Percentiles rank a stretch among this genome's conserved stretches.
Conservation (phyloP, 2,113 vertebrate species). For the Pelmatolapia mariae region DNA sequence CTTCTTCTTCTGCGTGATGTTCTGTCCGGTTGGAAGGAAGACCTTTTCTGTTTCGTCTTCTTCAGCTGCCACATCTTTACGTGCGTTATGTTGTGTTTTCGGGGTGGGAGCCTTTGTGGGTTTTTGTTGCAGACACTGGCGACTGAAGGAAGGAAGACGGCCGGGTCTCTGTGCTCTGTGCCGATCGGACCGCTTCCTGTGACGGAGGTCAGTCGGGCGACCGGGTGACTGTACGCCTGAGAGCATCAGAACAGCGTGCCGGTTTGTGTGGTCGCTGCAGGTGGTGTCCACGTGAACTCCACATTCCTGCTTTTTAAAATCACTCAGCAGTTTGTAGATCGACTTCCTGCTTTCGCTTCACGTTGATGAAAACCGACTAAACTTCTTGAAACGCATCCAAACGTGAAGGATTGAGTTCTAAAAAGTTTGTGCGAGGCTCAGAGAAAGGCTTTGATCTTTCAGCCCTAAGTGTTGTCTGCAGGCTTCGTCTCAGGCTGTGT, state of each 20-base stretch:
- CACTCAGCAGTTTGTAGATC: background rate
- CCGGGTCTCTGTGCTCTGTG: background rate
- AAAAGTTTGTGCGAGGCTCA: background rate
- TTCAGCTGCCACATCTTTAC: background rate
- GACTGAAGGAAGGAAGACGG: background rate
- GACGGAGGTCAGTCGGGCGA: background rate
- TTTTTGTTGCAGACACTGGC: slow-evolving; percentile 4
- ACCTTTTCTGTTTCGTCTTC: background rate
- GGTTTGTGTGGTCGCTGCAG: background rate
- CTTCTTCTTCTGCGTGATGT: slow-evolving; percentile 7
- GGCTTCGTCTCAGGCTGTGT: background rate
- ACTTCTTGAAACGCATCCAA: background rate
- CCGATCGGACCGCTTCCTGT: background rate
- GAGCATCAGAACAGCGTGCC: background rate
- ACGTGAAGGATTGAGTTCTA: background rate
- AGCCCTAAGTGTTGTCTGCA: background rate
- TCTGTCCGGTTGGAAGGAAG: background rate
- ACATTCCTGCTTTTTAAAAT: background rate
- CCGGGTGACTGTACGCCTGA: background rate
- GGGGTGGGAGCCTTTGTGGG: background rate
- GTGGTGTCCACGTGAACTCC: background rate
- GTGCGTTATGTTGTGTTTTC: background rate
- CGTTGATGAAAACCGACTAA: background rate
- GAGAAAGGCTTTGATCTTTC: background rate
- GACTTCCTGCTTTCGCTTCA: background rate